A percentile compares a stretch with the other conserved stretches of the same genome.
Conservation (phyloP, 1,140 invertebrate genomes). For the Brachionus plicatilis region DNA sequence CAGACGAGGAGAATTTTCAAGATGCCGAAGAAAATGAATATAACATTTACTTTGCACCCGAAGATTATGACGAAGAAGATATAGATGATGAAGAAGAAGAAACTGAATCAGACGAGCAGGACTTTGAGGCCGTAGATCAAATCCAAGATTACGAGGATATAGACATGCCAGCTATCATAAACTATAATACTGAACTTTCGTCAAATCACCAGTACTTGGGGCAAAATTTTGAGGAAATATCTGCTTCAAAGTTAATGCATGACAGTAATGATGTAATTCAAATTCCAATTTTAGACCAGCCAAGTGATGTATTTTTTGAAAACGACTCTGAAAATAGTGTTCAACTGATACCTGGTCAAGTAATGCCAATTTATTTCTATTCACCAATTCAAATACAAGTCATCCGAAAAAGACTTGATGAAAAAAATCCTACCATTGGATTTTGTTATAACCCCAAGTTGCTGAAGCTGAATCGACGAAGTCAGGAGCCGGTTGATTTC, state of each 20-base stretch:
- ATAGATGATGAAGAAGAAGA: background rate
- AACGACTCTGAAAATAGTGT: conserved; percentile 20
- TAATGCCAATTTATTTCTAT: conserved; percentile 37
- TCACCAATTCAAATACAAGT: conserved; percentile 20
- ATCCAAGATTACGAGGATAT: background rate
- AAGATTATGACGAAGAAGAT: background rate
- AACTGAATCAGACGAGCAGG: background rate
- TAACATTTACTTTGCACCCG: background rate
- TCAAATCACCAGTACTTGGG: conserved; percentile 28
- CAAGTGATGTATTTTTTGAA: conserved; percentile 13
- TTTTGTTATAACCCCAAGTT: background rate
- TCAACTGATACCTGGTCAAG: conserved; percentile 38
- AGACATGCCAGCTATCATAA: background rate
- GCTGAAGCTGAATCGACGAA: background rate
- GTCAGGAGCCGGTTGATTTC: background rate
- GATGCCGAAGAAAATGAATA: background rate
- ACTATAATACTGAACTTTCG: conserved; percentile 6
- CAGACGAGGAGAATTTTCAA: background rate
- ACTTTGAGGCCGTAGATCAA: background rate
- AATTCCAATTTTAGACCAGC: conserved; percentile 5
- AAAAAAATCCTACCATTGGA: conserved; percentile 6
- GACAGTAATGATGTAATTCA: background rate
- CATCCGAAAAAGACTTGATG: background rate
- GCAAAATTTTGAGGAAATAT: conserved; percentile 19
- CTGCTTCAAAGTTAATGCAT: background rate